Conservation (phyloP, 2,113 vertebrate genomes). For the Orycteropus afer region DNA sequence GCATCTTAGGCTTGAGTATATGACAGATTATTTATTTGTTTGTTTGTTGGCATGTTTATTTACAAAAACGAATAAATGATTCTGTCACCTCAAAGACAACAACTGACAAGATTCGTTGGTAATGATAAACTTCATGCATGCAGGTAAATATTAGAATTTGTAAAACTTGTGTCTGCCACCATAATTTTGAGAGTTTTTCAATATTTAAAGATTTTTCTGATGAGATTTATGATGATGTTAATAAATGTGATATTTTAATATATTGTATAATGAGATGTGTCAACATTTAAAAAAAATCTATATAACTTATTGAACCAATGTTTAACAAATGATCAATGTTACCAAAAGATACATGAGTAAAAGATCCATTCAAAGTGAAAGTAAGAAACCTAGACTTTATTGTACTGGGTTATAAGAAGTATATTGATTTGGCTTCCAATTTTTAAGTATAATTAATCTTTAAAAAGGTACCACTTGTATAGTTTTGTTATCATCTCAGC, state of each 20-base stretch:
- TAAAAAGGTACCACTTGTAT: neutral
- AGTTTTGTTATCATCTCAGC: neutral
- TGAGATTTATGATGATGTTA: no score
- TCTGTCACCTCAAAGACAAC: neutral
- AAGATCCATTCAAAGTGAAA: neutral
- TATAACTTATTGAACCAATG: neutral
- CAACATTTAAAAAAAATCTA: neutral
- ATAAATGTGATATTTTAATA: slow-evolving; percentile 7
- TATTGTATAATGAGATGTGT: neutral
- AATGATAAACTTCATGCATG: neutral
- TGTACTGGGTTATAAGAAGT: neutral
- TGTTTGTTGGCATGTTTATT: no score
- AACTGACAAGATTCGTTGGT: neutral
- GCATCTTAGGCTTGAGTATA: neutral
- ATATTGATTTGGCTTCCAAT: slow-evolving; percentile 11
- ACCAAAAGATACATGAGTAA: neutral
- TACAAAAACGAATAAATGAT: neutral
- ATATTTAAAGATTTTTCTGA: neutral
- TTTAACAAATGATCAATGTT: neutral
- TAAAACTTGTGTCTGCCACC: neutral
- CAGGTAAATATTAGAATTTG: neutral
- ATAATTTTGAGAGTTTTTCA: neutral
- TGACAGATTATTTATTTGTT: no score
- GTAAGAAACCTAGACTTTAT: neutral
- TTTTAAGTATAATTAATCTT: neutral